Conservation (phyloP, 2,888 invertebrate genomes). For the Zootermopsis nevadensis region DNA sequence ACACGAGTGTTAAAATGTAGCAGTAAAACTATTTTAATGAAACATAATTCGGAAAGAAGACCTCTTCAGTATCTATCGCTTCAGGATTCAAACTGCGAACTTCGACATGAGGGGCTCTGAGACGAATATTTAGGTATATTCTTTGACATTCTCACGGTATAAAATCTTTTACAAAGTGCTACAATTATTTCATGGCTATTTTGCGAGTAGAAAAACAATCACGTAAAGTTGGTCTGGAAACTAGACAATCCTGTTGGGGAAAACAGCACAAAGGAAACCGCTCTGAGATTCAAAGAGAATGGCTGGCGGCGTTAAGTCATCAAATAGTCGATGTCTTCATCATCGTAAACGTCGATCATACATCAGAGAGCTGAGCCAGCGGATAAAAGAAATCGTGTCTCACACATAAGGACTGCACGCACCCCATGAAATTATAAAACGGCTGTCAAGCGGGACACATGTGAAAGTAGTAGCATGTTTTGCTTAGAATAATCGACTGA, state of each 20-base stretch:
- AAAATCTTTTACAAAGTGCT: neutral
- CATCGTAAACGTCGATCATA: slow-evolving; percentile 30
- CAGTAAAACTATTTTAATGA: too few relatives aligned
- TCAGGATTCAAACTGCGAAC: too few relatives aligned
- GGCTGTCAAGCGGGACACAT: neutral
- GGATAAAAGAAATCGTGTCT: neutral
- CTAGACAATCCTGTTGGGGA: neutral
- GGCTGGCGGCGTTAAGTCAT: slow-evolving; percentile 15
- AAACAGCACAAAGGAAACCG: slow-evolving; percentile 16
- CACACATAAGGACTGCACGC: slow-evolving; percentile 14
- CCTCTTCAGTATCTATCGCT: too few relatives aligned
- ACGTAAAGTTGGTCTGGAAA: slow-evolving; percentile 1
- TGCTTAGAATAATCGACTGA: neutral
- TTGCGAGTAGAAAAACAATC: slow-evolving; percentile 13
- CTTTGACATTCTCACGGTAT: neutral
- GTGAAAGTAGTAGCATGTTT: slow-evolving; percentile 15
- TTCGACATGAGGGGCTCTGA: neutral
- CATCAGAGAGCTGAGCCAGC: neutral
- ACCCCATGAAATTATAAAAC: slow-evolving; percentile 32
- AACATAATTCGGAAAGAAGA: too few relatives aligned
- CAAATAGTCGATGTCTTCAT: slow-evolving; percentile 26
- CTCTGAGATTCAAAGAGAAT: slow-evolving; percentile 11
- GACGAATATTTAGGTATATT: neutral
- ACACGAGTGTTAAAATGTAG: too few relatives aligned
- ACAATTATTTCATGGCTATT: slow-evolving; percentile 22